A percentile compares a stretch with the other conserved stretches of the same genome.
Conservation (phyloP, 2,113 vertebrate species). For the Ailuropoda melanoleuca region DNA sequence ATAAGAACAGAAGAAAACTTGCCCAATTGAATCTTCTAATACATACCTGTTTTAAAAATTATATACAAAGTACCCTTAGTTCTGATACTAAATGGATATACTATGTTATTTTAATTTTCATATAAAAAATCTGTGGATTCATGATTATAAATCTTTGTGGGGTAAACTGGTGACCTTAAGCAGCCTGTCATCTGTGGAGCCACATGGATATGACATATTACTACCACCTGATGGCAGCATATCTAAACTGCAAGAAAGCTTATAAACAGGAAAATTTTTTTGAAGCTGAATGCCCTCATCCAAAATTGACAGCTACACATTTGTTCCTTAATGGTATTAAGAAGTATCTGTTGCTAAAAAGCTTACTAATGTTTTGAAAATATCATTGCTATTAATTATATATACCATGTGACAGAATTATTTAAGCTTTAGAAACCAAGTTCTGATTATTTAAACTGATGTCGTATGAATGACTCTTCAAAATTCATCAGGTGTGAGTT, state of each 20-base stretch:
- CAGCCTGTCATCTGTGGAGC: neutral
- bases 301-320: neutral
- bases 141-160: neutral
- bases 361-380: constrained; percentile 48
- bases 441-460: neutral
- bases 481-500: constrained; percentile 88
- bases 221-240: constrained; percentile 69
- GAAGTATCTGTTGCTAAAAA: neutral
- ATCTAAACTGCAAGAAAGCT: constrained; percentile 60
- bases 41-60: constrained; percentile 33
- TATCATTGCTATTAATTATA: constrained; percentile 30
- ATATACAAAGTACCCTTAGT: neutral
- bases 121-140: neutral
- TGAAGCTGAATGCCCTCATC: constrained; percentile 9
- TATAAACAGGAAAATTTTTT: constrained; percentile 1
- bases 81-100: neutral
- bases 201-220: constrained; percentile 44
- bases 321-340: constrained; percentile 24
- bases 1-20: neutral
- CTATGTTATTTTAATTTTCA: constrained; percentile 12
- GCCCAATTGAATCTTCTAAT: neutral
- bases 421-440: constrained; percentile 2
- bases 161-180: constrained; percentile 14
- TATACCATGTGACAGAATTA: neutral
- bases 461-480: constrained; percentile 87